Conservation (phyloP, 2,113 vertebrate species). For the Coptodon rendalli region DNA sequence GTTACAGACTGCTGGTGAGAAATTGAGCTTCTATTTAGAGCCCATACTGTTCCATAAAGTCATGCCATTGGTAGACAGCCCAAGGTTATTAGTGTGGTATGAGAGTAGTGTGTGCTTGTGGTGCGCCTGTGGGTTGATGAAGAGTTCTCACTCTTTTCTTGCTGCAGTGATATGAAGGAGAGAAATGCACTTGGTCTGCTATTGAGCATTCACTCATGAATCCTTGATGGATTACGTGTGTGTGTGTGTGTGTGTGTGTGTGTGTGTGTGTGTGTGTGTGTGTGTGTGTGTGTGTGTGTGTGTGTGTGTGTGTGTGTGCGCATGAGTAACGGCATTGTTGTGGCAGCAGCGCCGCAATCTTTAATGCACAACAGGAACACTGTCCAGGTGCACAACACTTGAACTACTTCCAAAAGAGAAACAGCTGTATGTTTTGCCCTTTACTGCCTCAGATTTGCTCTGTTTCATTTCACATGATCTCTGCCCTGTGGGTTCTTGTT, state of each 20-base stretch:
- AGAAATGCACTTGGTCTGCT: conserved; percentile 41
- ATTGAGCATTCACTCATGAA: conserved; percentile 49
- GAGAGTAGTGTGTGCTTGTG: conserved; percentile 48
- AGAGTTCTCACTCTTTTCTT: conserved; percentile 35
- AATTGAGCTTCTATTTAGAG: conserved; percentile 70
- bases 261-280: not conserved
- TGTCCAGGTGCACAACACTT: conserved; percentile 19
- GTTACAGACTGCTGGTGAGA: conserved; percentile 66
- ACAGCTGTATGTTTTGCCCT: conserved; percentile 33
- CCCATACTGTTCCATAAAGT: conserved; percentile 57
- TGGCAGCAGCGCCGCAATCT: not conserved
- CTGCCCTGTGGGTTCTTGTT: conserved; percentile 38
- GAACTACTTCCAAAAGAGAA: conserved; percentile 16
- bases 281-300: not conserved
- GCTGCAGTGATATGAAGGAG: conserved; percentile 39
- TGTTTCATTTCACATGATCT: conserved; percentile 25
- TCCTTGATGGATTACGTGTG: conserved; percentile 35
- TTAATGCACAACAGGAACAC: conserved; percentile 14
- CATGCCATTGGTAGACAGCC: conserved; percentile 69
- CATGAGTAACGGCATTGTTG: not conserved
- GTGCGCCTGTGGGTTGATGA: conserved; percentile 21
- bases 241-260: not conserved
- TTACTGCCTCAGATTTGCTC: conserved; percentile 28
- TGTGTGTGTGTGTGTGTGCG: not conserved
- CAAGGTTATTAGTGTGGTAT: conserved; percentile 76